Evolutionary conservation across 2,797 vertebrate genomes (phyloP).

Genomic region (Emys orbicularis): DNA sequence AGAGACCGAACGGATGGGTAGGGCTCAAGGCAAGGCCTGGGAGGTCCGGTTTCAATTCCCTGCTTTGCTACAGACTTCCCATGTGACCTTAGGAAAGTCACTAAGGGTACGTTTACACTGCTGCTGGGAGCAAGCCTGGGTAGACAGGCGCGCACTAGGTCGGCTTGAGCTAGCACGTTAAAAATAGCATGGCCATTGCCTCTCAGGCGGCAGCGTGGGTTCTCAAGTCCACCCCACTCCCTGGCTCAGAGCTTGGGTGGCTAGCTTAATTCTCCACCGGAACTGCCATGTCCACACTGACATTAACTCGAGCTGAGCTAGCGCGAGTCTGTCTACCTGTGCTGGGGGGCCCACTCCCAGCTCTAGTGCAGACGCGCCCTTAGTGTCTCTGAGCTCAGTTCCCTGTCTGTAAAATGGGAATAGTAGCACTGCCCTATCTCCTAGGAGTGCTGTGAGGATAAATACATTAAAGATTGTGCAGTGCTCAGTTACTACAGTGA

Average conservation of each 20-base stretch:
- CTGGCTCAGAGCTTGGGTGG: neutral
- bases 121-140: neutral
- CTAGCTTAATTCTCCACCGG: neutral
- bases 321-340: neutral
- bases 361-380: neutral
- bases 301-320: neutral
- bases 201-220: neutral
- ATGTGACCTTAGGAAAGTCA: neutral
- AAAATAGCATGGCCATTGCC: neutral
- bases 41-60: neutral
- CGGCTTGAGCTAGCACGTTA: neutral
- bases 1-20: neutral
- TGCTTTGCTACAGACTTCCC: neutral
- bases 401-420: neutral
- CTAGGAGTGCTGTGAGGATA: neutral
- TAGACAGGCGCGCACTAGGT: neutral
- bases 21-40: neutral
- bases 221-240: too few relatives aligned
- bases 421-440: neutral
- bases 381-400: neutral
- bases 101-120: neutral
- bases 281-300: neutral
- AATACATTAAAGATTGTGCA: neutral
- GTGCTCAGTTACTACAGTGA: neutral
- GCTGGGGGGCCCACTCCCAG: neutral